These are phyloP conservation scores for Pandemis corylana DNA, from an alignment of 2,888 invertebrate species.

Conservation along the genomic window DNA sequence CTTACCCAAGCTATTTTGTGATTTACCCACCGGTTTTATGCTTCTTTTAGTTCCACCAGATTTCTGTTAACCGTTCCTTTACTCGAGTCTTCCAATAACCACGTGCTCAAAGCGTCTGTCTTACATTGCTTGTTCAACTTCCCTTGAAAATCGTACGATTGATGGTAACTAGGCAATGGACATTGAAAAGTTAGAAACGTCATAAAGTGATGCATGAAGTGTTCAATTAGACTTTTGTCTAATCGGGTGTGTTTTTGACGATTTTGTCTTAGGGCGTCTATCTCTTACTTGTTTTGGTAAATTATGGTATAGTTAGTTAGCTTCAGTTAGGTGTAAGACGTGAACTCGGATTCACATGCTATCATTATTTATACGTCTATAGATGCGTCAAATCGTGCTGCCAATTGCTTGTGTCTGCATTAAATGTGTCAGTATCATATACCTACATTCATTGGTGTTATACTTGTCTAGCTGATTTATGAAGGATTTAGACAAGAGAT, in stretches of 20 bases:
- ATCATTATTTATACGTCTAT: conserved; percentile 54
- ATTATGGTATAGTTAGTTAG: conserved; percentile 61
- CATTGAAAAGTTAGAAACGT: conserved; percentile 43
- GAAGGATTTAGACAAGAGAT: background rate
- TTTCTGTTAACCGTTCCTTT: conserved; percentile 45
- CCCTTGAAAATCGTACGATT: conserved; percentile 49
- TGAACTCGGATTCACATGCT: conserved; percentile 63
- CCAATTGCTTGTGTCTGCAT: conserved; percentile 34
- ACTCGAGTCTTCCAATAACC: conserved; percentile 74
- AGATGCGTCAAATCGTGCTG: conserved; percentile 52
- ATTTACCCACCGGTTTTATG: conserved; percentile 32
- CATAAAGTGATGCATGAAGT: conserved; percentile 57
- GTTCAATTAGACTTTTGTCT: conserved; percentile 65
- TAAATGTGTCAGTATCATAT: background rate
- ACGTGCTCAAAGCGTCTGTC: conserved; percentile 56
- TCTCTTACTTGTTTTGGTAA: conserved; percentile 60
- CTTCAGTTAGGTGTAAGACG: conserved; percentile 59
- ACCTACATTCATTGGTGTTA: background rate
- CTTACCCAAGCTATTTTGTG: conserved; percentile 17
- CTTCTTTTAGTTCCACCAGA: conserved; percentile 18
- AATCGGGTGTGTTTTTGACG: conserved; percentile 58
- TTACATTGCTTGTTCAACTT: conserved; percentile 40
- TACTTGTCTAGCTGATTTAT: background rate
- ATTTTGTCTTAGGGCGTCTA: conserved; percentile 59
- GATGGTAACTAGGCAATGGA: conserved; percentile 55